phyloP scores from a whole-genome alignment of 2,888 invertebrate species.

The Chaetogeoica ovagalla region DNA sequence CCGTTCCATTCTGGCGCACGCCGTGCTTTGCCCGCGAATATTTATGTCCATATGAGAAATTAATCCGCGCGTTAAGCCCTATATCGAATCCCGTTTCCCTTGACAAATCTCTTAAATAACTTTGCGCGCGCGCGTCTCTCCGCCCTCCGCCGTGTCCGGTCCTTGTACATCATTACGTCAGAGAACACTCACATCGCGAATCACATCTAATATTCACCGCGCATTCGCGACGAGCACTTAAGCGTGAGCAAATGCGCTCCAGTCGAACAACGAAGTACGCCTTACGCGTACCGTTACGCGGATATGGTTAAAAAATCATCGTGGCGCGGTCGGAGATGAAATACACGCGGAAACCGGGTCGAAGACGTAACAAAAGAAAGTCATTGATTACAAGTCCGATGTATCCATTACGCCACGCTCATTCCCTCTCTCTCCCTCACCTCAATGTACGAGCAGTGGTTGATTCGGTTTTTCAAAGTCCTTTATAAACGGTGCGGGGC shows the following conservation, averaged over 20 bases:
- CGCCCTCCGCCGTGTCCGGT: not conserved
- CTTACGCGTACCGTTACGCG: not conserved
- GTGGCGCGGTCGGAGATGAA: not conserved
- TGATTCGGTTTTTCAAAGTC: conserved; percentile 24
- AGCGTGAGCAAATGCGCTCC: conserved; percentile 22
- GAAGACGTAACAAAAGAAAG: conserved; percentile 13
- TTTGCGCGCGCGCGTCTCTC: not conserved
- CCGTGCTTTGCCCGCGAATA: not conserved
- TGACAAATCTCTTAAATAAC: conserved; percentile 27
- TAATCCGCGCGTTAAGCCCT: conserved; percentile 3
- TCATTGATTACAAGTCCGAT: conserved; percentile 28
- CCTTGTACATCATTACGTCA: not conserved
- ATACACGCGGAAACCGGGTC: not conserved
- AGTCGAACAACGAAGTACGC: not conserved
- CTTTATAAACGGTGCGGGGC: not conserved
- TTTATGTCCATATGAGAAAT: not conserved
- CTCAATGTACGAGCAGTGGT: not conserved
- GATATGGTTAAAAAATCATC: conserved; percentile 20
- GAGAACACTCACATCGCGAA: conserved; percentile 16
- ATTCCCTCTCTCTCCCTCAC: no score
- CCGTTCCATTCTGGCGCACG: not conserved
- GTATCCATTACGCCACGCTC: not conserved
- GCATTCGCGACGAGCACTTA: conserved; percentile 44
- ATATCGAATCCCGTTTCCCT: conserved; percentile 31
- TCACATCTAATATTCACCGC: conserved; percentile 47